phyloP scores from a whole-genome alignment of 2,888 invertebrate species.

The Philopedon plagiatum region DNA sequence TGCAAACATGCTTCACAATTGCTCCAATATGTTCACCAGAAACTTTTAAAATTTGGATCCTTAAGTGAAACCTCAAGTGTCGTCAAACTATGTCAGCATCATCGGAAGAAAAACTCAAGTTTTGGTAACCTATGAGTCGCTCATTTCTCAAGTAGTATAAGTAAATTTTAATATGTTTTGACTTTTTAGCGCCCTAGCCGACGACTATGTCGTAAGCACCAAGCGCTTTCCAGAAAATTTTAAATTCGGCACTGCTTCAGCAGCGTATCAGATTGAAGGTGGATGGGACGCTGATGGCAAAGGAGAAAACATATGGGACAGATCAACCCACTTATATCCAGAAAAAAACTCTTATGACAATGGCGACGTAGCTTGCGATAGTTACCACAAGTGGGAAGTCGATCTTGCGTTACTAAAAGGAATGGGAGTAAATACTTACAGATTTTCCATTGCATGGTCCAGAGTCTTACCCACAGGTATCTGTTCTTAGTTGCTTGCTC shows the following conservation, averaged over 20 bases:
- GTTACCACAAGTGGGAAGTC: constrained; percentile 76
- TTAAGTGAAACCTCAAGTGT: too few species aligned
- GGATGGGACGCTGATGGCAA: constrained; percentile 33
- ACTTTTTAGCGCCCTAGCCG: constrained; percentile 4
- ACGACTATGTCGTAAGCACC: constrained; percentile 21
- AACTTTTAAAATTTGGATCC: too few species aligned
- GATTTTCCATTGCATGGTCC: constrained; percentile 77
- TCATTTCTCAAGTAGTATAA: too few species aligned
- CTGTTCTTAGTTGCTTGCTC: neutral
- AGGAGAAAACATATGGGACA: constrained; percentile 26
- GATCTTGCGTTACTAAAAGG: constrained; percentile 72
- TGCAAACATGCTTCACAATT: too few species aligned
- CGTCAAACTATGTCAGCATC: too few species aligned
- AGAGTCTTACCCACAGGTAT: constrained; percentile 74
- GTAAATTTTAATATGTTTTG: too few species aligned
- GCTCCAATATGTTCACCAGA: too few species aligned
- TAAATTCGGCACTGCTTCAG: constrained; percentile 29
- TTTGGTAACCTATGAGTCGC: too few species aligned
- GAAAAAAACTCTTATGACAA: constrained; percentile 60
- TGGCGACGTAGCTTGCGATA: constrained; percentile 78
- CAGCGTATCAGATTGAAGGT: constrained; percentile 34
- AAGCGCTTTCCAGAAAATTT: constrained; percentile 20
- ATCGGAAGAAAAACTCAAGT: too few species aligned
- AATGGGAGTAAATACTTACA: constrained; percentile 72
- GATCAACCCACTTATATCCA: constrained; percentile 33